Percentiles rank a stretch among this genome's conserved stretches.
These are phyloP conservation scores for Daktulosphaira vitifoliae DNA, from an alignment of 1,140 invertebrate genomes.

Conservation along the genomic window DNA sequence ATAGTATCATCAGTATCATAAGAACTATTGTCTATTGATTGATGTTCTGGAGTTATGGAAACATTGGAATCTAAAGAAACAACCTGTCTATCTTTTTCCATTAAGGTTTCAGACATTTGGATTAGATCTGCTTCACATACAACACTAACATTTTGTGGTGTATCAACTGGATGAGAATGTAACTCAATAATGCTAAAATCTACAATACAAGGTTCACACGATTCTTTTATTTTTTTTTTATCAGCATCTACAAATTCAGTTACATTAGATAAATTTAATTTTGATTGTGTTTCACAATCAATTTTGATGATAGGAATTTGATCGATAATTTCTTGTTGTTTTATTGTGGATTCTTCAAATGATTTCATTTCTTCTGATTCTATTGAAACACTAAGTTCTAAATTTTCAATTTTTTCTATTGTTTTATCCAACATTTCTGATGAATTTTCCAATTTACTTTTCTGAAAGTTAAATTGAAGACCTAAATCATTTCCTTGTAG, in stretches of 20 bases:
- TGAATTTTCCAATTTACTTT: background rate
- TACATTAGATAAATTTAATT: background rate
- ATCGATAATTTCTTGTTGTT: background rate
- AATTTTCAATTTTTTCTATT: background rate
- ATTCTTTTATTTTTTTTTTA: background rate
- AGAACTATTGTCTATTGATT: background rate
- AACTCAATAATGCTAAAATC: conserved; percentile 6
- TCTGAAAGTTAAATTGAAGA: too few relatives aligned
- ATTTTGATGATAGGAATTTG: background rate
- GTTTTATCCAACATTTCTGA: background rate
- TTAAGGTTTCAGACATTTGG: too few relatives aligned
- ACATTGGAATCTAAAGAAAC: background rate
- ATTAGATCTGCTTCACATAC: background rate
- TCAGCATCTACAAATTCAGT: background rate
- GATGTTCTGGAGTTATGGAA: background rate
- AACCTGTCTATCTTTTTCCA: too few relatives aligned
- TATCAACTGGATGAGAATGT: background rate
- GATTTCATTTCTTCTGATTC: background rate
- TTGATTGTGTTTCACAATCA: background rate
- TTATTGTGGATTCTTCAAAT: background rate
- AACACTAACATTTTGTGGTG: background rate
- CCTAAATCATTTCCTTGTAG: too few relatives aligned
- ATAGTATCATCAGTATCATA: background rate
- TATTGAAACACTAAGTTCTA: background rate
- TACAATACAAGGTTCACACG: background rate